A percentile compares a stretch with the other conserved stretches of the same genome.
Evolutionary conservation across 2,113 vertebrate genomes (phyloP).

Genomic region (Xiphophorus maculatus): DNA sequence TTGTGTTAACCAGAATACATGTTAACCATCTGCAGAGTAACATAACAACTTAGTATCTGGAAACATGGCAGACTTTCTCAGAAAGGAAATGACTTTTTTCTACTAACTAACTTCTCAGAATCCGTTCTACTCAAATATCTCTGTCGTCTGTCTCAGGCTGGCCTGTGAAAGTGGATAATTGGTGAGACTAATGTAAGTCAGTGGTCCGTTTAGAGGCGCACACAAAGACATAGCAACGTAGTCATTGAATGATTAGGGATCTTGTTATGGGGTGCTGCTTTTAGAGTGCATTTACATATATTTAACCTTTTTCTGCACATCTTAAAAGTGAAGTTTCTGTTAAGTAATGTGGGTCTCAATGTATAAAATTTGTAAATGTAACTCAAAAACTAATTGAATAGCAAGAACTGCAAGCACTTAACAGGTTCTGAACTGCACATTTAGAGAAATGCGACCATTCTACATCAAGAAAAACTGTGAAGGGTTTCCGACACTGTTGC

Average conservation of each 20-base stretch:
- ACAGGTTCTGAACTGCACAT: no score
- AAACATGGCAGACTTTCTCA: slow-evolving; percentile 4
- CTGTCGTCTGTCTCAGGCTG: not conserved
- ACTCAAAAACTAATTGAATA: no score
- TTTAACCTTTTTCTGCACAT: no score
- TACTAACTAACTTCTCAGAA: not conserved
- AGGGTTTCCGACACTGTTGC: no score
- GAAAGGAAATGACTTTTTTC: not conserved
- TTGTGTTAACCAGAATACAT: not conserved
- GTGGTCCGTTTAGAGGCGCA: not conserved
- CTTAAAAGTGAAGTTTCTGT: no score
- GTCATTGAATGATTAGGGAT: not conserved
- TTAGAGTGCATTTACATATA: no score
- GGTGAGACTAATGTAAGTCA: not conserved
- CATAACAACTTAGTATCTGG: not conserved
- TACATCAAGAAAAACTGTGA: no score
- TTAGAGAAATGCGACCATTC: no score
- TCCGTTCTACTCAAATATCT: not conserved
- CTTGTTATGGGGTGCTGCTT: not conserved
- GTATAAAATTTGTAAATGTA: no score
- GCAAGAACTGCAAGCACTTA: no score
- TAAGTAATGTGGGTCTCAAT: no score
- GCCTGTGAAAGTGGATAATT: not conserved
- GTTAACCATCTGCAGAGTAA: not conserved
- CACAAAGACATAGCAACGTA: not conserved